Base-by-base conservation (phyloP, 2,888 invertebrate species). In the Netelia melanura region DNA sequence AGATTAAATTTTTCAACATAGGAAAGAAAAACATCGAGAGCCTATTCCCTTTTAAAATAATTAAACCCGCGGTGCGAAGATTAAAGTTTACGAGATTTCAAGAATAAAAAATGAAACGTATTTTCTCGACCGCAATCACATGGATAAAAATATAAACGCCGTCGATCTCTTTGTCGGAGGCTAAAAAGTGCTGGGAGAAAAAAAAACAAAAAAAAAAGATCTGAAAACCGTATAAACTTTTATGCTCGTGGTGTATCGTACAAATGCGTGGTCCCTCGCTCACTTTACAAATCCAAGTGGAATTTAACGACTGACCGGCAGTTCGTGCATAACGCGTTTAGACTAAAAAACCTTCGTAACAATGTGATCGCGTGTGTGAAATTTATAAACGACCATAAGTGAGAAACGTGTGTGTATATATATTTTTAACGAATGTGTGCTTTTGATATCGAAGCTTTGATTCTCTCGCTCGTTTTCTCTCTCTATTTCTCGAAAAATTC, bases 391-490 rank as follows among this genome's bases (percentile, higher is more conserved):
- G 2, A 9, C 17, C n/a, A 30, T n/a, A 11, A 17, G 58, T 23
- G 72, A n/a, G 14, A 25, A 62, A 61, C 10, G 61, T 23, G 44
- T 8, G 44, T 14, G 52, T 64, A 52, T 11, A 11, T 48, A 14
- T 30, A 44, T 58, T 30, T 44, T 8, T 67, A 10, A 67, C 44
- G 17, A 44, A n/a, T 58, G 54, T 52, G 25, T 44, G 17, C 48
- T 61, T 23, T 25, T 14, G 9, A 6, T 48, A 62, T 62, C 61
- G 61, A 48, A 74, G 25, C 58, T 58, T 10, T 58, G 9, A 21
- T 21, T 58, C 58, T 25, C 48, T 74, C 25, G n/a, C 65, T 56
- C 61, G 61, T 38, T 65, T 38, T 65, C 44, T 82, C 10, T 64
- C 64, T 72, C 52, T 54, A 61, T 74, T 44, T 74, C 23, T 62